A percentile compares a stretch with the other conserved stretches of the same genome.
These are phyloP conservation scores for Sinocyclocheilus rhinocerous DNA, from an alignment of 2,113 vertebrate species.

Conservation along the genomic window DNA sequence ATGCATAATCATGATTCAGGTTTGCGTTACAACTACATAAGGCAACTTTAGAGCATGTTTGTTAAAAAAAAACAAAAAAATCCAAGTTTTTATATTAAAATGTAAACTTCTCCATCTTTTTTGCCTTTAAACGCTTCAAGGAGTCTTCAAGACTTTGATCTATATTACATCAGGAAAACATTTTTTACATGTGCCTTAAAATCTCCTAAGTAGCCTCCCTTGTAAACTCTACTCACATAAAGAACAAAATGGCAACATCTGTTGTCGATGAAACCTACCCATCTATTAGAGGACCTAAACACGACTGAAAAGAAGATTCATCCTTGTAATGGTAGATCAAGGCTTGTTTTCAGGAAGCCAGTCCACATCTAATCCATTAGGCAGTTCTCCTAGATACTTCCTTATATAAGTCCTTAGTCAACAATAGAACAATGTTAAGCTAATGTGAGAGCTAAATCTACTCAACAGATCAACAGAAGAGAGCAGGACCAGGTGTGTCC, in stretches of 20 bases:
- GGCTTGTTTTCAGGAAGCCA: not conserved
- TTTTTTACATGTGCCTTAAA: not conserved
- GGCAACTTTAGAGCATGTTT: not conserved
- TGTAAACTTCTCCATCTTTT: slow-evolving; percentile 30
- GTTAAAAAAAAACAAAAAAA: no score
- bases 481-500: no score
- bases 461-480: no score
- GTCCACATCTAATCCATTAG: not conserved
- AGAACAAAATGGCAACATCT: not conserved
- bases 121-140: not conserved
- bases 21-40: not conserved
- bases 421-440: not conserved
- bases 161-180: not conserved
- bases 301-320: not conserved
- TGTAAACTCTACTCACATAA: slow-evolving; percentile 12
- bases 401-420: slow-evolving; percentile 1
- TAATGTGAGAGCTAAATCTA: not conserved
- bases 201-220: not conserved
- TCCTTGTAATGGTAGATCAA: not conserved
- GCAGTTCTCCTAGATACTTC: not conserved
- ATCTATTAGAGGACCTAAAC: slow-evolving; percentile 1
- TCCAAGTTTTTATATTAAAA: not conserved
- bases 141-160: slow-evolving; percentile 11
- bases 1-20: not conserved
- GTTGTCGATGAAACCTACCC: slow-evolving; percentile 2